phyloP scores from a whole-genome alignment of 1,140 invertebrate species.

The Homalodisca vitripennis region DNA sequence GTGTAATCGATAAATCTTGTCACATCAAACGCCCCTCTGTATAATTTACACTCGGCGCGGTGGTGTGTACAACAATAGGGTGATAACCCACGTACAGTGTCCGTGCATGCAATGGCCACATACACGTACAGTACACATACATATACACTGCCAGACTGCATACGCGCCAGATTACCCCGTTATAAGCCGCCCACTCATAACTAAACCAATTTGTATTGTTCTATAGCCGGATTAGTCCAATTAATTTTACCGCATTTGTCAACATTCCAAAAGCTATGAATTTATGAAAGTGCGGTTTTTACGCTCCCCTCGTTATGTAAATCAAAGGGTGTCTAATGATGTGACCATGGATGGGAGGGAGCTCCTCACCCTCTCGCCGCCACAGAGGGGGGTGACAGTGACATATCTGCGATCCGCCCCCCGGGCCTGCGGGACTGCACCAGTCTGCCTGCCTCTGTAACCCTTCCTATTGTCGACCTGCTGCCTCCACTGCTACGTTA shows the following conservation, averaged over 20 bases:
- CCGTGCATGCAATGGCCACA: too few species aligned
- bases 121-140: too few species aligned
- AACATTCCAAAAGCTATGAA: conserved; percentile 23
- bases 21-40: conserved; percentile 9
- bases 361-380: neutral
- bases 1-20: conserved; percentile 24
- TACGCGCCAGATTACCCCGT: neutral
- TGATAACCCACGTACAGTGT: neutral
- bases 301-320: conserved; percentile 17
- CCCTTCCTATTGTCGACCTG: conserved; percentile 19
- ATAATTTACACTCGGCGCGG: conserved; percentile 7
- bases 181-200: neutral
- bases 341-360: conserved; percentile 12
- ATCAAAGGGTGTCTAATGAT: conserved; percentile 24
- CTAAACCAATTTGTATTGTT: conserved; percentile 19
- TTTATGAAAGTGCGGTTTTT: conserved; percentile 11
- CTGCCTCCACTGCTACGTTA: neutral
- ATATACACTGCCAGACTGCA: too few species aligned
- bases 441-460: neutral
- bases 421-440: neutral
- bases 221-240: conserved; percentile 22
- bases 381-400: conserved; percentile 1
- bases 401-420: neutral
- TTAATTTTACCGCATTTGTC: conserved; percentile 26
- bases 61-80: neutral